These are phyloP conservation scores for Sylvilagus floridanus DNA, from an alignment of 2,797 vertebrate species.

Conservation along the genomic window DNA sequence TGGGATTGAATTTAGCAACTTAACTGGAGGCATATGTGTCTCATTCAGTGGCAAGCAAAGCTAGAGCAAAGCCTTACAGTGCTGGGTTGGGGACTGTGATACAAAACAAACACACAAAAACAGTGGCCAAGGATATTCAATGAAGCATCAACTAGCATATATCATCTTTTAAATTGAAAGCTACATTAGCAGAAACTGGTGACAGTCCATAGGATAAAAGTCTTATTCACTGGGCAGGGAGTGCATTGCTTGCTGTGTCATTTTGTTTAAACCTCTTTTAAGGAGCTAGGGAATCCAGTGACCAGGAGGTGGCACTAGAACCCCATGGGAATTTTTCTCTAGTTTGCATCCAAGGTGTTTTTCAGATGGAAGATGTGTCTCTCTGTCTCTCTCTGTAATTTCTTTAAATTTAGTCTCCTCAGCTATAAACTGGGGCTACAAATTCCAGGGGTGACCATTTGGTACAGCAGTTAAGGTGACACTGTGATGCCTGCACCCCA, in stretches of 20 bases:
- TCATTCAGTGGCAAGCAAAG: not conserved
- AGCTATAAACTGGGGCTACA: too few relatives aligned
- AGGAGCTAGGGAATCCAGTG: not conserved
- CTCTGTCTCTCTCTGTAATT: too few relatives aligned
- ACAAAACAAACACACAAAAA: not conserved
- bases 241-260: not conserved
- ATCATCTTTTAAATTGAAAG: not conserved
- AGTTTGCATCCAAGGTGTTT: not conserved
- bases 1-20: not conserved
- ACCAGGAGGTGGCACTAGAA: constrained; percentile 74
- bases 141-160: not conserved
- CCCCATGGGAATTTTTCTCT: not conserved
- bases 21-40: not conserved
- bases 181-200: not conserved
- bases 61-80: not conserved
- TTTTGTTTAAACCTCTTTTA: not conserved
- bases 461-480: too few relatives aligned
- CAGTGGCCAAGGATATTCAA: not conserved
- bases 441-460: too few relatives aligned
- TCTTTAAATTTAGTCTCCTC: too few relatives aligned
- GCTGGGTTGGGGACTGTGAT: not conserved
- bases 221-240: not conserved
- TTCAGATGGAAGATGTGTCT: not conserved
- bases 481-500: too few relatives aligned
- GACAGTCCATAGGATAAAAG: not conserved